Evolutionary conservation across 2,113 vertebrate species (phyloP), one percentile per base, ranked within the genome.

Genomic region (Rhynchomys soricoides): DNA sequence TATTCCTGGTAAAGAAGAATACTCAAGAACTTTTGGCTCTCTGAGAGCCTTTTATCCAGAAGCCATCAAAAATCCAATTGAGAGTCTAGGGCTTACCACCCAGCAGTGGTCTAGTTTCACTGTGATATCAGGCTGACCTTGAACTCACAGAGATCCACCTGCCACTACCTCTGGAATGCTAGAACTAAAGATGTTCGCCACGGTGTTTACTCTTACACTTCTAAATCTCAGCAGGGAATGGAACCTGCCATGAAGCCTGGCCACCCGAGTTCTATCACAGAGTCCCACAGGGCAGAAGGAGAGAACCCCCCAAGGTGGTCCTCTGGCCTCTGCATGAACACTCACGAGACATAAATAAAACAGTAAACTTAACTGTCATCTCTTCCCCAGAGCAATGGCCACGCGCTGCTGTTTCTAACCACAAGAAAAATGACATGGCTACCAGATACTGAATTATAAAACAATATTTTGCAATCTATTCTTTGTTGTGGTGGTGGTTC

Each of bases 141-240:
- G 15, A 85, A 64, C 40, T 34, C 26, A 45, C 81, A 43, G n/a
- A 83, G 55, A 29, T 83, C 81, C 7, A 5, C 57, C 40, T 64
- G 57, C 40, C 40, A 45, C 16, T 45, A 40, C 82, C n/a, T 85
- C n/a, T 12, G 0, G 4, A 31, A 26, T 45, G 40, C 40, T 31
- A 3, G 57, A 16, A 85, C 16, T 64, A 64, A 85, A 85, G 57
- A 3, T n/a, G 24, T 4, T 1, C 0, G 0, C 5, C 55, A 29
- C 0, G 5, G 57, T 0, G 15, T 45, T 85, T 16, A 64, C 26
- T 21, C 45, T 45, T 64, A 31, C 43, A 43, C 4, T 45, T 85
- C 0, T 64, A 43, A 43, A 43, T 43, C 19, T 24, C 17, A 37
- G 40, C 17, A 15, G 12, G 45, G 48, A n/a, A 87, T 11, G 4